Conservation (phyloP, 2,113 vertebrate genomes). For the Thalassarche chlororhynchos region DNA sequence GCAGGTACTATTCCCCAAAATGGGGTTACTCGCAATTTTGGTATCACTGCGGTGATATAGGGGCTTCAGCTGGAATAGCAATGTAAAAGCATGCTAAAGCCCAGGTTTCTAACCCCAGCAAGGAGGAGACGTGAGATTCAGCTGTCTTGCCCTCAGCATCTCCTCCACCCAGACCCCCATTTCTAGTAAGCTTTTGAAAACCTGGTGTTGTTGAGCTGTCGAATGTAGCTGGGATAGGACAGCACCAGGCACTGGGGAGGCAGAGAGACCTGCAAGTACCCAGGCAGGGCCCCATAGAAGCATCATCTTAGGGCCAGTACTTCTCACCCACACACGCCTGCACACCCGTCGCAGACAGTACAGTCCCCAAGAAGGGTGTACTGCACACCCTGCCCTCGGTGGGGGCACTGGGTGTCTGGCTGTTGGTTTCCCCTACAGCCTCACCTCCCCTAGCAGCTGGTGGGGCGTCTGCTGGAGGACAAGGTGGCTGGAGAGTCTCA, state of each 20-base stretch:
- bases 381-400: accelerated
- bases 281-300: not conserved
- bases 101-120: not conserved
- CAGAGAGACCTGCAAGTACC: not conserved
- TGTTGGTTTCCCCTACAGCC: not conserved
- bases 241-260: not conserved
- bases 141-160: not conserved
- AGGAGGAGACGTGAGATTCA: not conserved
- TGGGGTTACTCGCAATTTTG: not conserved
- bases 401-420: not conserved
- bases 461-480: not conserved
- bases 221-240: not conserved
- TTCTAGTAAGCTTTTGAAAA: not conserved
- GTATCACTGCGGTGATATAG: not conserved
- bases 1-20: not conserved
- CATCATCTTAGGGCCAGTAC: not conserved
- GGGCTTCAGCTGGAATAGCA: not conserved
- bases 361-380: not conserved
- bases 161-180: not conserved
- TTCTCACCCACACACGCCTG: not conserved
- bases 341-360: not conserved
- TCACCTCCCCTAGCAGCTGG: not conserved
- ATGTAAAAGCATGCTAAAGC: not conserved
- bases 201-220: not conserved
- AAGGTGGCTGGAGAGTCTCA: not conserved